Evolutionary conservation across 2,113 vertebrate species (phyloP), one percentile per base, ranked within the genome.

Genomic region (Ardeotis arabs): DNA sequence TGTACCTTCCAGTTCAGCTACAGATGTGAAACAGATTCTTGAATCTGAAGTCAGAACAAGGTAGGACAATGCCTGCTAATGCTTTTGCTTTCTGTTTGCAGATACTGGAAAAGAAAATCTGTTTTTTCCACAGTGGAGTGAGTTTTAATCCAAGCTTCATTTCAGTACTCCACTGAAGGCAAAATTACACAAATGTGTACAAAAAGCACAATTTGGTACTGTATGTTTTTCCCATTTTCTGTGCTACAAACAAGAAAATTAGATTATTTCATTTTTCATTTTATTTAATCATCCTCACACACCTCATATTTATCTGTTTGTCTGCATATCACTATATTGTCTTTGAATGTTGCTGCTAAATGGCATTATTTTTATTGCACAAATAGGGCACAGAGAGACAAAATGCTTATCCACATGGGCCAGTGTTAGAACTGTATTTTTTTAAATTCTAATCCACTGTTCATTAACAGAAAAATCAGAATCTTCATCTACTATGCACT

Each of bases 41-140:
- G 56, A 77, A 35, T 62, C 19, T 85, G 41, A 60, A 68, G 68
- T 67, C n/a, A 93, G 78, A 79, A 55, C 63, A 68, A n/a, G 31
- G 72, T 17, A 89, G 49, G 45, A 73, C 44, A 94, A 18, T 8
- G 22, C 37, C 77, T 82, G 39, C 69, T 58, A 58, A 62, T 81
- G 62, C 35, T 93, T 95, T 91, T 78, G 60, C 59, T 90, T 92
- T 94, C 76, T 84, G 49, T 79, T 86, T 83, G 88, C 63, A 91
- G 33, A 76, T 58, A 63, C 29, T 62, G 25, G 45, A 44, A 84
- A 63, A 78, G 37, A 79, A 83, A 67, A 75, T 24, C 35, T 75
- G 10, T 50, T 79, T 79, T 89, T 58, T 63, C 50, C 27, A 41
- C 67, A 80, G n/a, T 37, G 62, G 25, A 70, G 56, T 0, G 4